Evolutionary conservation across 2,888 invertebrate genomes (phyloP).

Genomic region (Dolichopus griseipennis): DNA sequence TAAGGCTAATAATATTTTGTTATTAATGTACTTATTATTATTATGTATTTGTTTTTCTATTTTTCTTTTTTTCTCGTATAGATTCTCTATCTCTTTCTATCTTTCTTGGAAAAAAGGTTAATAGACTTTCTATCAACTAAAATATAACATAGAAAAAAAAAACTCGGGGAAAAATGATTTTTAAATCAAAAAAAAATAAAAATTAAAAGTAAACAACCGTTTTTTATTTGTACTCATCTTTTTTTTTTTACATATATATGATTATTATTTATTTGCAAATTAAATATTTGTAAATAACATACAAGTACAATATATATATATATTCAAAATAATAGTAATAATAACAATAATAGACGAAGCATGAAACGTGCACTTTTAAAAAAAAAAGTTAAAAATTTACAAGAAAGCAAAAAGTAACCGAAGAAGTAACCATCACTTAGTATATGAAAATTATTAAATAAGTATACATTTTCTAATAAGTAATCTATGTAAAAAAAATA

Average conservation of each 20-base stretch:
- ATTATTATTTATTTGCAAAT: not conserved
- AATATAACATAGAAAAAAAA: not conserved
- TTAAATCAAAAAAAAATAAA: not conserved
- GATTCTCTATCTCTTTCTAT: not conserved
- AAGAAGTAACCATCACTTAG: no score
- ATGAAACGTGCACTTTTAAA: not conserved
- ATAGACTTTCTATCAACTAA: not conserved
- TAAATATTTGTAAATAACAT: not conserved
- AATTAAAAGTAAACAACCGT: not conserved
- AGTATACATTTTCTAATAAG: no score
- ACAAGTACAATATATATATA: not conserved
- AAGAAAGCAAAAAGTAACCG: no score
- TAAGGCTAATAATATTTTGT: not conserved
- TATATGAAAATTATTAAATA: no score
- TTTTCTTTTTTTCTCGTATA: not conserved
- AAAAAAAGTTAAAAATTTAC: no score
- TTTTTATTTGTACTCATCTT: no score
- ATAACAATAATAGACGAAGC: constrained; percentile 3
- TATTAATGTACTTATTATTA: not conserved
- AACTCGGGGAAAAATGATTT: not conserved
- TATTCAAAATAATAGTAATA: not conserved
- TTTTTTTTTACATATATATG: no score
- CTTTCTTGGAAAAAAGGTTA: not conserved
- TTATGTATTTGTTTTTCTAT: no score
- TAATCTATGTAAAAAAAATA: no score